Base-by-base conservation (phyloP, 2,797 vertebrate species). In the Astyanax mexicanus region DNA sequence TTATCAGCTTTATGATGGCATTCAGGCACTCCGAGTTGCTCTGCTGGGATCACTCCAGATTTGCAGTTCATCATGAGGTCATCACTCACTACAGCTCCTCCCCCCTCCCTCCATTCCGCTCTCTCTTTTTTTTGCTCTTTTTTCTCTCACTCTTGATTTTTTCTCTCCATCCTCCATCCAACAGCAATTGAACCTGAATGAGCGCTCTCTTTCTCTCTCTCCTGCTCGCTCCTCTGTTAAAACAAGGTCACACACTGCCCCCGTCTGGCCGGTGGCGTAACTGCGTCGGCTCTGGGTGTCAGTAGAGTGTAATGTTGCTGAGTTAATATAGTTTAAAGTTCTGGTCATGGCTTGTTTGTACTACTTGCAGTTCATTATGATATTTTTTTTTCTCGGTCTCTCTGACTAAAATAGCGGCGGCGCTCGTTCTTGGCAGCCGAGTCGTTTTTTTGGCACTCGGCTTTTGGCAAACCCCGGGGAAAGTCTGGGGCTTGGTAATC, bases 31-130 rank as follows among this genome's bases (percentile, higher is more conserved):
- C 81, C 81, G 86, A 84, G 79, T 58, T 83, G 87, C 84, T 84
- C 85, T 3, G 55, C 84, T 88, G 84, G 86, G 88, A 89, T 90
- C 86, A 77, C 81, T 81, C 81, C 82, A 89, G 86, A 89, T 88
- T 87, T 90, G 68, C 77, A 83, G 92, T 93, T 93, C 93, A 93
- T 89, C 85, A 88, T 58, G 78, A 89, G 92, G 92, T 92, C 92
- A 92, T 84, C 82, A 84, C 86, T 89, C 61, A 75, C 81, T 86
- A 84, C 77, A 75, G 66, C 85, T 88, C 84, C 72, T 51, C 61
- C 32, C 61, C 44, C 58, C 54, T 40, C 62, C 35, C 72, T 58
- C 60, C 54, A 55, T 57, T 75, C 52, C 38, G 64, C n/a, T n/a
- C n/a, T n/a, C n/a, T n/a, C n/a, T n/a, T n/a, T n/a, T n/a, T n/a